phyloP scores from a whole-genome alignment of 2,113 vertebrate species.

The mouse (Mus musculus) region DNA sequence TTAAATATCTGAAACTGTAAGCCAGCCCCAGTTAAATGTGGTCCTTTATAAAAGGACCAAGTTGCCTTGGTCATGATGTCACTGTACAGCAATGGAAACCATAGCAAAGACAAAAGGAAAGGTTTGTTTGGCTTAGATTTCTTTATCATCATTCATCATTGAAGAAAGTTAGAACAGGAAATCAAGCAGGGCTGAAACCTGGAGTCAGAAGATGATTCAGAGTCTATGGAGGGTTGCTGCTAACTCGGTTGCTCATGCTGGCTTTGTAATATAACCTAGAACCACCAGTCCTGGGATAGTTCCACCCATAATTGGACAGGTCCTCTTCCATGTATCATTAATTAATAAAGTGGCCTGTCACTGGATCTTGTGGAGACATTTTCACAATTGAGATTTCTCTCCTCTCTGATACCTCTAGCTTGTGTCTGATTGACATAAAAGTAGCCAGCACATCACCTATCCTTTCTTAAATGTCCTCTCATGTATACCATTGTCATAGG shows the following conservation, averaged over 20 bases:
- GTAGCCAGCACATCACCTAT: not conserved
- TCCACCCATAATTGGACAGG: not conserved
- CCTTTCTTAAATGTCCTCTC: not conserved
- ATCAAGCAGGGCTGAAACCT: not conserved
- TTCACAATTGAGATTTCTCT: not conserved
- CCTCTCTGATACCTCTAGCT: not conserved
- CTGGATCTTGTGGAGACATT: not conserved
- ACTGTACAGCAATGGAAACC: too few species aligned
- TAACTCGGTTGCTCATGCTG: not conserved
- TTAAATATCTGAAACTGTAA: too few species aligned
- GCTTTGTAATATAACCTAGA: not conserved
- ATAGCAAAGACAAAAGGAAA: not conserved
- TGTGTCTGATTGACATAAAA: not conserved
- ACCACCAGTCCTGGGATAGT: not conserved
- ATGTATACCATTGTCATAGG: not conserved
- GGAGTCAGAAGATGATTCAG: not conserved
- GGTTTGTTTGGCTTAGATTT: not conserved
- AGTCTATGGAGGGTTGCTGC: not conserved
- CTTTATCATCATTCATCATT: not conserved
- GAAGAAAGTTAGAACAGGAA: not conserved
- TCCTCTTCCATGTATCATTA: not conserved
- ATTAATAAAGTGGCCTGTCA: not conserved
- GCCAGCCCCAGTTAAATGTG: too few species aligned
- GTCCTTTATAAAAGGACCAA: too few species aligned
- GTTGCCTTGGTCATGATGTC: too few species aligned